Percentiles rank a stretch among this genome's conserved stretches.
These are phyloP conservation scores for Dipodomys ordii DNA, from an alignment of 2,113 vertebrate genomes.

Conservation along the genomic window DNA sequence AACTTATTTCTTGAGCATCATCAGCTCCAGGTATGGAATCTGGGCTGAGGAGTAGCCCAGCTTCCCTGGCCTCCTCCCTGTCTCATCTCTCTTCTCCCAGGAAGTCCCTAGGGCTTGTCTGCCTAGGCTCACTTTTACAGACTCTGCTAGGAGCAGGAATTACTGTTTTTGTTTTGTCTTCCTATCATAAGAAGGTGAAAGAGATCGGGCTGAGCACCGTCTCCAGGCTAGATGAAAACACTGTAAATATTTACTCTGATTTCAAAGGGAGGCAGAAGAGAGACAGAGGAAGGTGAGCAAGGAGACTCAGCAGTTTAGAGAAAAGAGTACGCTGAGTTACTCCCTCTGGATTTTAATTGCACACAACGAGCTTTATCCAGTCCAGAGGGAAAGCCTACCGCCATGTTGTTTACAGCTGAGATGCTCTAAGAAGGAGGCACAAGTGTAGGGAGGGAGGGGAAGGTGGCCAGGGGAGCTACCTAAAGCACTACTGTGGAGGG, in stretches of 20 bases:
- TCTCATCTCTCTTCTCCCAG: not conserved
- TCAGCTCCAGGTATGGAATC: not conserved
- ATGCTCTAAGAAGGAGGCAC: not conserved
- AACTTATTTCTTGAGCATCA: not conserved
- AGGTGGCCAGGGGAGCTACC: not conserved
- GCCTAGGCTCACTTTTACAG: not conserved
- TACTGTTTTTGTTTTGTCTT: not conserved
- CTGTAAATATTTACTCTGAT: conserved; percentile 51
- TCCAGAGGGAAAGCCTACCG: not conserved
- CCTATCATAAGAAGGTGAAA: conserved; percentile 23
- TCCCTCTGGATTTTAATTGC: not conserved
- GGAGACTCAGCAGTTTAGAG: not conserved
- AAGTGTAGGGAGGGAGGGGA: not conserved
- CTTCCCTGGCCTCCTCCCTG: not conserved
- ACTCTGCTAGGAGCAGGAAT: not conserved
- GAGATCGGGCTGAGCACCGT: conserved; percentile 24
- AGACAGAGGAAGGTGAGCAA: not conserved
- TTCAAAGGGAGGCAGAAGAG: not conserved
- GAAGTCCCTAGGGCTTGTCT: not conserved
- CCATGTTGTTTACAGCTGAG: not conserved
- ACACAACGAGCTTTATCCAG: not conserved
- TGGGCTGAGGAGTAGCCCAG: not conserved
- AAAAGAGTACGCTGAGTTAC: not conserved
- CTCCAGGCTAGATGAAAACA: not conserved
- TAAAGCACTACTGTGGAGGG: not conserved